Percentiles rank a stretch among this genome's conserved stretches.
Evolutionary conservation across 2,888 invertebrate genomes (phyloP).

Genomic region (Rhamphomyia laevipes): DNA sequence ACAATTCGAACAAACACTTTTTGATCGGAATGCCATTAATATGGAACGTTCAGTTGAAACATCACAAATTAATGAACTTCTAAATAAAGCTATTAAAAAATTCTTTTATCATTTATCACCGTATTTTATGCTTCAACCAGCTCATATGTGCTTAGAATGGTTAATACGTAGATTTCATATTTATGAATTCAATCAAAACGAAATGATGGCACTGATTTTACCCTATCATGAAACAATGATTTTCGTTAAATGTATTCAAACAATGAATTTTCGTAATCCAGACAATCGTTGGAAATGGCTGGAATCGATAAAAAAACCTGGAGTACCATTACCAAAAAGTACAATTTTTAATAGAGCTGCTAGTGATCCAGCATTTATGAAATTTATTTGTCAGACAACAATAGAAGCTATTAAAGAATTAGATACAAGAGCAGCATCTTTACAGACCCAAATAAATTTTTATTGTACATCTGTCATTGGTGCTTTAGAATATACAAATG

Average conservation of each 20-base stretch:
- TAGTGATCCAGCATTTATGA: slow-evolving; percentile 48
- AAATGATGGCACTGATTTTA: slow-evolving; percentile 65
- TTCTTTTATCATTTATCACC: slow-evolving; percentile 78
- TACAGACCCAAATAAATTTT: slow-evolving; percentile 67
- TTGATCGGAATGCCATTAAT: slow-evolving; percentile 60
- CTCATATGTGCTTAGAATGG: slow-evolving; percentile 92
- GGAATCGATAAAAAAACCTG: slow-evolving; percentile 56
- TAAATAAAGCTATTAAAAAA: slow-evolving; percentile 62
- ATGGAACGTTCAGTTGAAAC: slow-evolving; percentile 73
- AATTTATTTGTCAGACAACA: slow-evolving; percentile 49
- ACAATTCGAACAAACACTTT: slow-evolving; percentile 63
- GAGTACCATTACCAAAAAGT: slow-evolving; percentile 59
- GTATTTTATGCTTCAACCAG: slow-evolving; percentile 68
- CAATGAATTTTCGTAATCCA: slow-evolving; percentile 50
- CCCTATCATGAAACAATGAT: slow-evolving; percentile 90
- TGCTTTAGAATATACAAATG: slow-evolving; percentile 46
- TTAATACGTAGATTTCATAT: slow-evolving; percentile 79
- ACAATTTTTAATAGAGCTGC: slow-evolving; percentile 62
- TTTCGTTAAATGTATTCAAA: slow-evolving; percentile 71
- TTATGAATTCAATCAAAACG: slow-evolving; percentile 76
- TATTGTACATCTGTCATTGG: slow-evolving; percentile 66
- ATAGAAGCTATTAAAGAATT: slow-evolving; percentile 46
- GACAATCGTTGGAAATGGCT: slow-evolving; percentile 69
- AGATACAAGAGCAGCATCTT: slow-evolving; percentile 44
- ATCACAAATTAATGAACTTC: slow-evolving; percentile 57